Base-by-base conservation (phyloP, 1,140 invertebrate species). In the Portunus trituberculatus region DNA sequence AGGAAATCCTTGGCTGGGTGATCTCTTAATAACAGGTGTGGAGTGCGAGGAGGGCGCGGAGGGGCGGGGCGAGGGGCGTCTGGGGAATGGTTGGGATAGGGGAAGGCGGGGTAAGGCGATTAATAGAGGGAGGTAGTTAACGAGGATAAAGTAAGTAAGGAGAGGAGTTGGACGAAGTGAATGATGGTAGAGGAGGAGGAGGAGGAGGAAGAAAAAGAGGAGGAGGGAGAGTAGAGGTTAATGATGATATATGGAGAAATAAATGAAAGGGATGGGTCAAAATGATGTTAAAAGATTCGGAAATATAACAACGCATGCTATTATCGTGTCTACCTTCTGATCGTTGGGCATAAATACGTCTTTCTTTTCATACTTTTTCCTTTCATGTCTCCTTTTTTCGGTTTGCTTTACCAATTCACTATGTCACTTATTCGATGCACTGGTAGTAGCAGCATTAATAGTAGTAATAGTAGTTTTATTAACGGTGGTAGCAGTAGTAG, bases 161-260 rank as follows among this genome's bases (percentile, higher is more conserved):
- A 59, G 89, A 28, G 4, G 89, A 29, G 46, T 39, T 39, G 89
- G 31, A 16, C 25, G 46, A 45, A 46, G 46, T 10, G 39, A 45
- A 28, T 6, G 39, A n/a, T 4, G 89, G 59, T n/a, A 46, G 88
- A 46, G 88, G 88, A 48, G 89, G 46, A 91, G 46, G 89, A 91
- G 32, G 59, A 59, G 29, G 16, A 0, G 87, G 87, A 48, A n/a
- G 39, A 20, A 14, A 45, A 25, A 25, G 25, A 20, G 28, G 39
- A n/a, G 39, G n/a, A 45, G 10, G 4, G n/a, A 52, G 29, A 29
- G 16, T 28, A 90, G 46, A 20, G n/a, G 25, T 16, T 12, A 12
- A 48, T 45, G 39, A 46, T 31, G 31, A 32, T 16, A 88, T 0
- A 32, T 31, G 45, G 8, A 88, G 16, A 10, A 29, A 29, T 39